Evolutionary conservation across 2,888 invertebrate species (phyloP), one percentile per base, ranked within the genome.

Genomic region (Amiota communis): DNA sequence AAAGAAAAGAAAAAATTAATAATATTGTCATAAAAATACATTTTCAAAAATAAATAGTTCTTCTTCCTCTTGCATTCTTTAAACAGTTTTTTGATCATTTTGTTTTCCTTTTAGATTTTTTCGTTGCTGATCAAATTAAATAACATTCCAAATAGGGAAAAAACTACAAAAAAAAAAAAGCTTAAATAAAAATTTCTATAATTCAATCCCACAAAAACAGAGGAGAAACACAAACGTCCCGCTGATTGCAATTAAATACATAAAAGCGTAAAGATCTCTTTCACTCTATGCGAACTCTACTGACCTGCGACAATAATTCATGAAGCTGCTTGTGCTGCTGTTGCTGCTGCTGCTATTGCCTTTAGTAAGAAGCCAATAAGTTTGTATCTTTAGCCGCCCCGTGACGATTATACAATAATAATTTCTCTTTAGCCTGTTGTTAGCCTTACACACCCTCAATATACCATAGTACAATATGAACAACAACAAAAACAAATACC

Each of bases 301-400:
- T 70, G 70, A 70, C 70, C 70, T 70, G 70, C 61, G 70, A 61
- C 70, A 70, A 70, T 70, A 70, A 61, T 59, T 51, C 56, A 68
- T 68, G 13, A 36, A 10, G 46, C 36, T 64, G 64, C 23, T 23
- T 1, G 23, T 23, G 23, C 23, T 23, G 23, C 2, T 23, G 3
- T 3, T 23, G 23, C 23, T 23, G n/a, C n/a, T n/a, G n/a, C 1
- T 23, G 10, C 9, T 23, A 36, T 36, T 11, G 12, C 23, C 23
- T 23, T 23, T 2, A 23, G 23, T 23, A 23, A 23, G 23, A 23
- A 23, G 23, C 64, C 11, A 64, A 64, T 36, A 11, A 36, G 47
- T 64, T 12, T 12, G 20, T 17, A 13, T 23, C 15, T 15, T 11
- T 17, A 20, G 36, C 53, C 53, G 53, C 53, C 53, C 53, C 53